Base-by-base conservation (phyloP, 2,888 invertebrate species). In the Lomographa bimaculata region DNA sequence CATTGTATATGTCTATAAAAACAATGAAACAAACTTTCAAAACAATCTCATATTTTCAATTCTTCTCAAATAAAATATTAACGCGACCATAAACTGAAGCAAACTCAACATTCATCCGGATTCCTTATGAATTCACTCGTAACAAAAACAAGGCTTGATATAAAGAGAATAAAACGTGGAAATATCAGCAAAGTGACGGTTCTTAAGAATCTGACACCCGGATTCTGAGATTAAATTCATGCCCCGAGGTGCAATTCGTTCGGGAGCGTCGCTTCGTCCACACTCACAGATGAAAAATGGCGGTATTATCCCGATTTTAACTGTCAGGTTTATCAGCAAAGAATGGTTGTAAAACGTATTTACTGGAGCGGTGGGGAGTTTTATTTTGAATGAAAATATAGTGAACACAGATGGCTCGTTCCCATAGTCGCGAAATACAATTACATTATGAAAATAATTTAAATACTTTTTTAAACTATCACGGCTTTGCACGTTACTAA, bases 201-300 rank as follows among this genome's bases (percentile, higher is more conserved):
- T 79, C 77, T 83, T 81, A 79, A 75, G 76, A 78, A 75, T 71
- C 76, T 77, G 82, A 79, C 78, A 77, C 71, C 71, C 75, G 70
- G 72, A 81, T 79, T 70, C 79, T 67, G 71, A 85, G 87, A 87
- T 87, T 87, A 87, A 86, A 86, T 84, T 84, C 82, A 81, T 83
- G 74, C 83, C 85, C 85, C 61, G 78, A 78, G 86, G 87, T 78
- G 73, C 77, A 74, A 79, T 84, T 81, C 77, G 71, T 74, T 73
- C 71, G 64, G 76, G 76, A 69, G 71, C 72, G 72, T 69, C 71
- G 76, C 79, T 73, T 78, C 79, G 78, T 79, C 76, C 74, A 74
- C 78, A 74, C 74, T 72, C 62, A 56, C 61, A 72, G 72, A 83
- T 83, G 80, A 84, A 81, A 84, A 84, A 84, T 81, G 77, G 72